These are phyloP conservation scores for Tamandua tetradactyla DNA, from an alignment of 2,797 vertebrate species.

Conservation along the genomic window DNA sequence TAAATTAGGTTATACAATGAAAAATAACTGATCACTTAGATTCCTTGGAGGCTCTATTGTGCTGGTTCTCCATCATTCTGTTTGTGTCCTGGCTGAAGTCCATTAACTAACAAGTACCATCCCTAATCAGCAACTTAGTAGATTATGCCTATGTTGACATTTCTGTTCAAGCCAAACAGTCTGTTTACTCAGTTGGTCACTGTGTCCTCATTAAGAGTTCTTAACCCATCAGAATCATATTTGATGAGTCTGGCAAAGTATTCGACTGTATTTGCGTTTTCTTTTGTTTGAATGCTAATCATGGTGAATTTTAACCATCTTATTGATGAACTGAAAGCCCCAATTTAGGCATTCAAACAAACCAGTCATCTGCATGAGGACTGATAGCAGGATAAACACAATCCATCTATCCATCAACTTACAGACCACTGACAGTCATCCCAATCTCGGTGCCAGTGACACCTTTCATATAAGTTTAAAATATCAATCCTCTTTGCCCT, in stretches of 20 bases:
- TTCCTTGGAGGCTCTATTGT: background rate
- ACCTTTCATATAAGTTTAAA: background rate
- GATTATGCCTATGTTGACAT: conserved; percentile 21
- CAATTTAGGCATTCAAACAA: background rate
- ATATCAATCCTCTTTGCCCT: background rate
- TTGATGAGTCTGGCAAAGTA: conserved; percentile 37
- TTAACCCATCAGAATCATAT: conserved; percentile 31
- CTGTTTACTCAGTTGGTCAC: conserved; percentile 48
- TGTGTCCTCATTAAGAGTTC: background rate
- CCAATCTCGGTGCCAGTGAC: background rate
- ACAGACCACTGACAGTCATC: background rate
- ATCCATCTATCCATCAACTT: background rate
- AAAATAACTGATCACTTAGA: background rate
- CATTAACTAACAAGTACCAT: background rate
- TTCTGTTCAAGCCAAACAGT: conserved; percentile 31
- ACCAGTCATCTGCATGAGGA: background rate
- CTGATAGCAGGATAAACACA: background rate
- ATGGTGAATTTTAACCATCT: background rate
- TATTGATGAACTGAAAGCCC: background rate
- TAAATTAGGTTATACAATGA: background rate
- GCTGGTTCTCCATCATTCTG: background rate
- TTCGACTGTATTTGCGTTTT: background rate
- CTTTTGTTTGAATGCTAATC: conserved; percentile 21
- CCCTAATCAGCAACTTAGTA: conserved; percentile 4
- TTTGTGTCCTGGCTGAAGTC: background rate